Conservation (phyloP, 1,140 invertebrate genomes). For the Hylaeus anthracinus region DNA sequence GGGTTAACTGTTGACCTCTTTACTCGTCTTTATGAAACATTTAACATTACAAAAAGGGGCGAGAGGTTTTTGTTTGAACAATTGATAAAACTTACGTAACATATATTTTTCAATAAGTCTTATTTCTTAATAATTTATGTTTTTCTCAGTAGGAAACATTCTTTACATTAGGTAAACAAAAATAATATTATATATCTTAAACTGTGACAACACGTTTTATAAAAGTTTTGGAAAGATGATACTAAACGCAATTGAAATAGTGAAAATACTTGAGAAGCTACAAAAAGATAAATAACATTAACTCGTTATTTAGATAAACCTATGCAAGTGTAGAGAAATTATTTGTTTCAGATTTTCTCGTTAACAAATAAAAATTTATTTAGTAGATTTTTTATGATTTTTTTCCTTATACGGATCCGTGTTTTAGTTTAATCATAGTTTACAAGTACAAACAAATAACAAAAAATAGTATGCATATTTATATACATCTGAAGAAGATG, state of each 20-base stretch:
- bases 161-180: background rate
- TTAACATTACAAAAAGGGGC: background rate
- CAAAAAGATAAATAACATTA: background rate
- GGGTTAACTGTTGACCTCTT: background rate
- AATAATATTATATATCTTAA: slow-evolving; percentile 2
- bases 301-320: background rate
- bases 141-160: background rate
- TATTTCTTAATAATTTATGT: background rate
- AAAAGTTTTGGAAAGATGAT: background rate
- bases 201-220: background rate
- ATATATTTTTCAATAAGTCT: background rate
- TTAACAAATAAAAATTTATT: background rate
- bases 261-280: background rate
- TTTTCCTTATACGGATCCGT: background rate
- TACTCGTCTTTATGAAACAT: background rate
- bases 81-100: background rate
- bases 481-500: background rate
- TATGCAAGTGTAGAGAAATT: background rate
- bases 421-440: background rate
- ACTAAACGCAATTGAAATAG: background rate
- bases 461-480: background rate
- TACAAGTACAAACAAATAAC: background rate
- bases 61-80: background rate
- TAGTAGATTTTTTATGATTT: background rate
- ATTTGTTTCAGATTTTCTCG: background rate